Percentiles rank a stretch among this genome's conserved stretches.
Evolutionary conservation across 1,140 invertebrate species (phyloP).

Genomic region (Araneus ventricosus): DNA sequence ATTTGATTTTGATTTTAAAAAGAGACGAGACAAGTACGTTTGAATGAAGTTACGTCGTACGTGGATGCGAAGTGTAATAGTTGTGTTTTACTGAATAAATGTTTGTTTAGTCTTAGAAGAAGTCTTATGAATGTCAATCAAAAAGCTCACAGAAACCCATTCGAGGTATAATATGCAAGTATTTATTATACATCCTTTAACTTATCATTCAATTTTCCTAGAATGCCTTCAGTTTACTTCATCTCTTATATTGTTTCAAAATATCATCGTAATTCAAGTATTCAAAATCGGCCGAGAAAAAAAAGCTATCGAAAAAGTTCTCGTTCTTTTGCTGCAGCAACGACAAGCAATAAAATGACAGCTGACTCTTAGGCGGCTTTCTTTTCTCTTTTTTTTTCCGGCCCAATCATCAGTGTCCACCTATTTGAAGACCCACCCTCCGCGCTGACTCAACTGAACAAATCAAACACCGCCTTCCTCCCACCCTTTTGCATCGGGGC

Average conservation of each 20-base stretch:
- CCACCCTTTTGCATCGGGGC: background rate
- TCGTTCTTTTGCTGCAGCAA: background rate
- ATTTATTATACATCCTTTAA: no score
- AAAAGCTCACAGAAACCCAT: no score
- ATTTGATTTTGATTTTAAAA: no score
- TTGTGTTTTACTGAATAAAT: no score
- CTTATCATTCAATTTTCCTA: no score
- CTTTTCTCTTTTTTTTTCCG: background rate
- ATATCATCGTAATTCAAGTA: background rate
- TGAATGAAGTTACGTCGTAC: no score
- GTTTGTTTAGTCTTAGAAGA: no score
- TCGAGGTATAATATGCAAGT: no score
- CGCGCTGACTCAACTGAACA: slow-evolving; percentile 55
- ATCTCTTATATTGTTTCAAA: background rate
- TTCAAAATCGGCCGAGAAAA: background rate
- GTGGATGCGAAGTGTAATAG: no score
- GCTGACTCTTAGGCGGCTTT: slow-evolving; percentile 13
- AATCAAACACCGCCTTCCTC: slow-evolving; percentile 53
- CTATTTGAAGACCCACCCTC: slow-evolving; percentile 13
- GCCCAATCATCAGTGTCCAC: slow-evolving; percentile 16
- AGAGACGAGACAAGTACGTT: no score
- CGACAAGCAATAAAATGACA: background rate
- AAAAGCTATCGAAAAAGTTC: background rate
- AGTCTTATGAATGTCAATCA: no score
- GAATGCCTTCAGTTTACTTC: no score